Evolutionary conservation across 2,797 vertebrate genomes (phyloP).

Genomic region (Eupleurogrammus muticus): DNA sequence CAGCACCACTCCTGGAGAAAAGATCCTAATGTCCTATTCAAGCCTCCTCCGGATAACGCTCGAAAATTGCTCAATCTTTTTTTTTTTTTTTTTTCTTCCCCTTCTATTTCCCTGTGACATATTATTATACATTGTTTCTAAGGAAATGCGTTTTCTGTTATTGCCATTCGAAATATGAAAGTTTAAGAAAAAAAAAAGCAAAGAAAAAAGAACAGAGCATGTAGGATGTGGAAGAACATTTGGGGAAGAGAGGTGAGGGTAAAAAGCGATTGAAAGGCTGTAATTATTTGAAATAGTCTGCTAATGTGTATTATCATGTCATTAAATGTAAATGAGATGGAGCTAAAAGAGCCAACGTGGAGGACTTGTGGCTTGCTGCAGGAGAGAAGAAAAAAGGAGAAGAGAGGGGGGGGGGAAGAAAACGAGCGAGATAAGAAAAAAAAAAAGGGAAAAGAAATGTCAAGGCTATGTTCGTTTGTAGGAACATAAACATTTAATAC

Average conservation of each 20-base stretch:
- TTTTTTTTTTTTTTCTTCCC: conserved; percentile 56
- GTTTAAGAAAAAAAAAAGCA: conserved; percentile 74
- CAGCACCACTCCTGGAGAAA: conserved; percentile 92
- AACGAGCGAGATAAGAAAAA: conserved; percentile 32
- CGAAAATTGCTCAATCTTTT: conserved; percentile 98
- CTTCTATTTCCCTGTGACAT: conserved; percentile 84
- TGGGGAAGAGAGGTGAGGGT: conserved; percentile 77
- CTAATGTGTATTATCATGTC: conserved; percentile 96
- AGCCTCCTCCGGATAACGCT: conserved; percentile 84
- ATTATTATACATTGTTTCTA: conserved; percentile 99
- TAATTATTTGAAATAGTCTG: conserved; percentile 96
- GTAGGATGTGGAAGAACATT: conserved; percentile 82
- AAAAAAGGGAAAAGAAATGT: conserved; percentile 38
- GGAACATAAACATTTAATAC: conserved; percentile 64
- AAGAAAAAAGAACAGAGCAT: conserved; percentile 60
- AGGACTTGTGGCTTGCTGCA: conserved; percentile 77
- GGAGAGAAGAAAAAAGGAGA: conserved; percentile 45
- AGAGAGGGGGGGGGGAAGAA: not conserved
- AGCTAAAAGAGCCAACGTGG: conserved; percentile 81
- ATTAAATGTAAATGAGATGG: conserved; percentile 91
- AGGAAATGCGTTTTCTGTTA: conserved; percentile 91
- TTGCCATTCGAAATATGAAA: conserved; percentile 94
- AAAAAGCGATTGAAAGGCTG: conserved; percentile 89
- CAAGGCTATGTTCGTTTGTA: conserved; percentile 46
- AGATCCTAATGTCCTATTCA: conserved; percentile 98